These are phyloP conservation scores for Martes martes DNA, from an alignment of 2,113 vertebrate genomes.

Conservation along the genomic window DNA sequence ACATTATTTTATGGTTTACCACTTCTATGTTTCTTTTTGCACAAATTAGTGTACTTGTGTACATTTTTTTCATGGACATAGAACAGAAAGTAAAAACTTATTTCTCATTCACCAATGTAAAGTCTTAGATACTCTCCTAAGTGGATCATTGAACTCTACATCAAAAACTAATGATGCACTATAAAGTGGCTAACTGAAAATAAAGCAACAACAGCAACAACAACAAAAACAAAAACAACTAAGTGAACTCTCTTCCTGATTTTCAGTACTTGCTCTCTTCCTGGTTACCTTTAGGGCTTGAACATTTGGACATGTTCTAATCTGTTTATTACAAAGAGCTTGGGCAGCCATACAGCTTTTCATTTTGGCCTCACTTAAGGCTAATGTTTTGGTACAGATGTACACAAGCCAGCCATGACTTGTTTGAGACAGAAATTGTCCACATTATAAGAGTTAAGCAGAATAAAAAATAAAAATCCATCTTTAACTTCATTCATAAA, in stretches of 20 bases:
- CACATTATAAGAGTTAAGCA: conserved; percentile 62
- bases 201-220: too few species aligned
- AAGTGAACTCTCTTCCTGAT: background rate
- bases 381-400: conserved; percentile 40
- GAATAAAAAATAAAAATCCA: conserved; percentile 66
- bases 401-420: conserved; percentile 17
- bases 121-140: background rate
- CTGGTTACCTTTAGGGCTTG: conserved; percentile 15
- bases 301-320: conserved; percentile 20
- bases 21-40: background rate
- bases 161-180: too few species aligned
- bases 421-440: conserved; percentile 32
- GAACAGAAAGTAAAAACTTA: background rate
- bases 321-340: conserved; percentile 26
- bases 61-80: background rate
- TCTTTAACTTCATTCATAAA: conserved; percentile 73
- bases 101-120: background rate
- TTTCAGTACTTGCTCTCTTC: too few species aligned
- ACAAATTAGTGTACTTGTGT: background rate
- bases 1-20: background rate
- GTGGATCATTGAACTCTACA: background rate
- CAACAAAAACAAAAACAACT: background rate
- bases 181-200: too few species aligned
- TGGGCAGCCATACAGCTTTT: background rate
- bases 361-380: conserved; percentile 17